A percentile compares a stretch with the other conserved stretches of the same genome.
These are phyloP conservation scores for Herpailurus yagouaroundi DNA, from an alignment of 2,113 vertebrate species.

Conservation along the genomic window DNA sequence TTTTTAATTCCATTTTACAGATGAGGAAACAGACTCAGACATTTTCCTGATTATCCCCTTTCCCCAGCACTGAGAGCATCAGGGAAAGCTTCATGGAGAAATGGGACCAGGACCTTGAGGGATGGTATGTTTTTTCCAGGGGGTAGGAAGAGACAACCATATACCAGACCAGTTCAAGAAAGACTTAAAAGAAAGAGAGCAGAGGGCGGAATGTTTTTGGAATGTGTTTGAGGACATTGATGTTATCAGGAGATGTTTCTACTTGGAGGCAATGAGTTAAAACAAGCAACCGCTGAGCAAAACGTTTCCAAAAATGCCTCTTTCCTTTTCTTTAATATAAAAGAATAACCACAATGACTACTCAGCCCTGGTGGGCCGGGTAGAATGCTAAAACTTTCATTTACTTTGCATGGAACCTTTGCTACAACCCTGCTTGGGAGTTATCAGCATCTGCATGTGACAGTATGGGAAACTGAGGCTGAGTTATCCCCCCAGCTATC, in stretches of 20 bases:
- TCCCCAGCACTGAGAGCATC: neutral
- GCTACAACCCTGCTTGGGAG: neutral
- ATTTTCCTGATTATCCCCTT: neutral
- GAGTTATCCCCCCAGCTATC: neutral
- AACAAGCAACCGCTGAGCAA: neutral
- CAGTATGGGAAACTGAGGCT: neutral
- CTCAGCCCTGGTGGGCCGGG: neutral
- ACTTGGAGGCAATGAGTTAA: neutral
- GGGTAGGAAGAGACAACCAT: neutral
- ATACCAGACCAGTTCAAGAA: neutral
- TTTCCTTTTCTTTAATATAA: neutral
- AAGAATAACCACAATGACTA: neutral
- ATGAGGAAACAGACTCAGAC: neutral
- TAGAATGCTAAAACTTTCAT: neutral
- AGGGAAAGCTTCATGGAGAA: neutral
- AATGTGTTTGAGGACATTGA: neutral
- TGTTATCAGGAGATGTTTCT: neutral
- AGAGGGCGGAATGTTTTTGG: neutral
- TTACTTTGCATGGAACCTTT: neutral
- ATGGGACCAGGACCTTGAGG: neutral
- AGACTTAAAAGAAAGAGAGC: neutral
- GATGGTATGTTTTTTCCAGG: neutral
- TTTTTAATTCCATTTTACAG: neutral
- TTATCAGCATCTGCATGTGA: neutral
- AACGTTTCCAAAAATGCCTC: conserved; percentile 10